Evolutionary conservation across 2,888 invertebrate genomes (phyloP).

Genomic region (Mythimna albipuncta): DNA sequence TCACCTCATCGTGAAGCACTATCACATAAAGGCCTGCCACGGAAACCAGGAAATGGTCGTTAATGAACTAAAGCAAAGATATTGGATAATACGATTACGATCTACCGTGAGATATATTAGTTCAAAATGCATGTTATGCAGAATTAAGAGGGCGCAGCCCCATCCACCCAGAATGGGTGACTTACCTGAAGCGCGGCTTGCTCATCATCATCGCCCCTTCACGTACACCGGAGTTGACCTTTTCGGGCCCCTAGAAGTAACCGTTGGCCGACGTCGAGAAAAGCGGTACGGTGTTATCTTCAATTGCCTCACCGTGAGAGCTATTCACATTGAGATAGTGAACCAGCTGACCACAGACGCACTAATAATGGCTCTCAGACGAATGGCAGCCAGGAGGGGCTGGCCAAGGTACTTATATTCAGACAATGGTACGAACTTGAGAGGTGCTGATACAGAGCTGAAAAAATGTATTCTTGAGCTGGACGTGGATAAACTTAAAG

Average conservation of each 20-base stretch:
- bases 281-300: constrained; percentile 55
- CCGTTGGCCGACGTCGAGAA: constrained; percentile 10
- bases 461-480: too few species aligned
- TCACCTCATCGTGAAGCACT: constrained; percentile 35
- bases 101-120: constrained; percentile 37
- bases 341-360: constrained; percentile 47
- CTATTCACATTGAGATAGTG: constrained; percentile 56
- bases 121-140: constrained; percentile 14
- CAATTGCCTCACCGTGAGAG: constrained; percentile 58
- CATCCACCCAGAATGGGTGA: constrained; percentile 22
- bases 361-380: constrained; percentile 55
- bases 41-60: constrained; percentile 48
- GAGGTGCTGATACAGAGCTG: too few species aligned
- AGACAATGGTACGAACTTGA: too few species aligned
- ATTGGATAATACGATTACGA: constrained; percentile 56
- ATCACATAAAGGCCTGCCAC: constrained; percentile 46
- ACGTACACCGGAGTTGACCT: constrained; percentile 33
- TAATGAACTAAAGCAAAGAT: constrained; percentile 57
- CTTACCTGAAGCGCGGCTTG: constrained; percentile 18
- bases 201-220: constrained; percentile 13
- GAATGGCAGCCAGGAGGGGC: constrained; percentile 59
- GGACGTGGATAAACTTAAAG: too few species aligned
- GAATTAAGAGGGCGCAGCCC: constrained; percentile 12
- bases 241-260: constrained; percentile 51
- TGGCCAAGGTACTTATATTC: constrained; percentile 40